Conservation (phyloP, 2,797 vertebrate genomes). For the Phataginus tetradactyla region DNA sequence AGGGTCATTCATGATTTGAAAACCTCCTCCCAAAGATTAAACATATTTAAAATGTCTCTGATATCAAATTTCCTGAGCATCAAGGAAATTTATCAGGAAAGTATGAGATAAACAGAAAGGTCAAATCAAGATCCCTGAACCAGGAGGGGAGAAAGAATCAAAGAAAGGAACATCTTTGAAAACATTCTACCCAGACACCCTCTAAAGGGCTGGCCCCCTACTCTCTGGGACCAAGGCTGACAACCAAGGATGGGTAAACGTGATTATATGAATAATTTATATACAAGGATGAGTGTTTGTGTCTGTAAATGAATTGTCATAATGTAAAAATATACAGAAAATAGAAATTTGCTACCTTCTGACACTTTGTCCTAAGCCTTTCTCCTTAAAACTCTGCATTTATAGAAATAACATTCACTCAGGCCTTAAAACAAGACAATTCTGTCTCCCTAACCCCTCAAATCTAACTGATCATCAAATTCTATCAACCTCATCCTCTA, state of each 20-base stretch:
- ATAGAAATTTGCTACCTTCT: background rate
- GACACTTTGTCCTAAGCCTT: background rate
- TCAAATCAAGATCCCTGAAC: background rate
- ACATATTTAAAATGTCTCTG: background rate
- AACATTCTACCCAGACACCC: background rate
- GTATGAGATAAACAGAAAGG: background rate
- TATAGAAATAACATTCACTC: conserved; percentile 13
- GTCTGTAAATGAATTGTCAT: background rate
- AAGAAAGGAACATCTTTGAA: background rate
- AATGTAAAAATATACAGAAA: background rate
- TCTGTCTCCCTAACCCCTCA: background rate
- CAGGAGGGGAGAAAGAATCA: too few species aligned
- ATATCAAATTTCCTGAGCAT: background rate
- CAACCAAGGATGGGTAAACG: background rate
- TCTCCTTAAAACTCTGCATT: background rate
- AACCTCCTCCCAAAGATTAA: conserved; percentile 11
- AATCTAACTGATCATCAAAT: background rate
- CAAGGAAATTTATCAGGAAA: background rate
- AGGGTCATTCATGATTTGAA: background rate
- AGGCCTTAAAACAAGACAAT: background rate
- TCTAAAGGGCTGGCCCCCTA: too few species aligned
- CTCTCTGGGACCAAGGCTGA: background rate
- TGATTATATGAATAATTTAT: background rate
- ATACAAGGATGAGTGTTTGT: background rate
- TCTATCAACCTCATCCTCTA: background rate